These are phyloP conservation scores for Rousettus madagascariensis DNA, from an alignment of 2,797 vertebrate species.

Conservation along the genomic window DNA sequence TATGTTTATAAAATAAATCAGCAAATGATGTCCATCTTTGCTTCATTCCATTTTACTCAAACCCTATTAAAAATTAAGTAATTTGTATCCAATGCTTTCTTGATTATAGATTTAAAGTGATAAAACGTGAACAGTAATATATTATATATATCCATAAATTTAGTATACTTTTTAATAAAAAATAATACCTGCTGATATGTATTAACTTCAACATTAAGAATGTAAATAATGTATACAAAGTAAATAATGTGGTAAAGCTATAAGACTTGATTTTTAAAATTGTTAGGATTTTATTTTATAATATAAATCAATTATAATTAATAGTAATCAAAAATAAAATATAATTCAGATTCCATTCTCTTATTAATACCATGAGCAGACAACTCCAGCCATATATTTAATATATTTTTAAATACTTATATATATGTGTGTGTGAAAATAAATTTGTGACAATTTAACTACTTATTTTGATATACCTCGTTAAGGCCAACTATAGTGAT, in stretches of 20 bases:
- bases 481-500: slow-evolving; percentile 79
- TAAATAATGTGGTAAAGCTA: slow-evolving; percentile 41
- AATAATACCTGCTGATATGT: slow-evolving; percentile 59
- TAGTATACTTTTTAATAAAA: background rate
- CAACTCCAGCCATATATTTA: slow-evolving; percentile 87
- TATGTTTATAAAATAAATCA: slow-evolving; percentile 70
- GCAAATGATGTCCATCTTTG: slow-evolving; percentile 86
- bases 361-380: slow-evolving; percentile 83
- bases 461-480: slow-evolving; percentile 58
- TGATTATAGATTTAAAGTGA: slow-evolving; percentile 33
- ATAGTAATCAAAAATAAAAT: slow-evolving; percentile 72
- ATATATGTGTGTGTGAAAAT: slow-evolving; percentile 73
- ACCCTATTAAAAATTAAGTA: slow-evolving; percentile 54
- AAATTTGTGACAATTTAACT: slow-evolving; percentile 50
- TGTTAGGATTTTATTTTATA: slow-evolving; percentile 67
- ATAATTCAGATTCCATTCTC: slow-evolving; percentile 44
- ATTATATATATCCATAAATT: background rate
- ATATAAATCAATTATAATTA: slow-evolving; percentile 70
- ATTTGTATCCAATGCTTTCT: background rate
- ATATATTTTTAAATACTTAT: slow-evolving; percentile 67
- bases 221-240: slow-evolving; percentile 45
- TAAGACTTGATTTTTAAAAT: slow-evolving; percentile 63
- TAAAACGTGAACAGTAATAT: slow-evolving; percentile 39
- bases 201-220: slow-evolving; percentile 67
- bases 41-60: slow-evolving; percentile 88